phyloP scores from a whole-genome alignment of 2,797 vertebrate species.

The Lacerta agilis region DNA sequence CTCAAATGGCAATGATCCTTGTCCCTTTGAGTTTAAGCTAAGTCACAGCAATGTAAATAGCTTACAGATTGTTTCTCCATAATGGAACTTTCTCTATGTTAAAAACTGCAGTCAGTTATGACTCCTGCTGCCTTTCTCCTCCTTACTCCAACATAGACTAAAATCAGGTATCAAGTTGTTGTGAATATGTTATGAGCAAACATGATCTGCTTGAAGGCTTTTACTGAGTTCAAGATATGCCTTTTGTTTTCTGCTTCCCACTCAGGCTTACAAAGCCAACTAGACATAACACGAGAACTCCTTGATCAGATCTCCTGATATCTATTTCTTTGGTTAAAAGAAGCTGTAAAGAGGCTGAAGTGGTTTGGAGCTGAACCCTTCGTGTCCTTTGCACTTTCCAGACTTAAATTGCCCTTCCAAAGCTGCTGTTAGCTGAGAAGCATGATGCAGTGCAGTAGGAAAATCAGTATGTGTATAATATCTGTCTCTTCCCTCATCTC shows the following conservation, averaged over 20 bases:
- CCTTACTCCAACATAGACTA: neutral
- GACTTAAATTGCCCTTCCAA: neutral
- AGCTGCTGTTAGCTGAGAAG: neutral
- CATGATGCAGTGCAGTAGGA: neutral
- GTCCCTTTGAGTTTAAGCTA: neutral
- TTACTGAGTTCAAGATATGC: neutral
- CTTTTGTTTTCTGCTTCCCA: neutral
- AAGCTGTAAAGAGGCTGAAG: neutral
- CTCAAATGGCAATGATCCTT: neutral
- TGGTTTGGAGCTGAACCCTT: neutral
- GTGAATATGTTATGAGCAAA: neutral
- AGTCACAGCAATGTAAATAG: slow-evolving; percentile 24
- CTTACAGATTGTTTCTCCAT: neutral
- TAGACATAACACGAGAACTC: neutral
- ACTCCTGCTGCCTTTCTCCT: neutral
- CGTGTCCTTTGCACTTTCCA: neutral
- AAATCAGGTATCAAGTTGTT: slow-evolving; percentile 11
- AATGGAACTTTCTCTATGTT: neutral
- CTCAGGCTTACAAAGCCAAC: slow-evolving; percentile 8
- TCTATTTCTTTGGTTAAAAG: neutral
- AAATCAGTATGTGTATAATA: neutral
- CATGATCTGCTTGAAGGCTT: neutral
- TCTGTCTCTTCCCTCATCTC: neutral
- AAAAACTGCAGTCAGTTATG: slow-evolving; percentile 1
- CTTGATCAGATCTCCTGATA: neutral